phyloP scores from a whole-genome alignment of 2,113 vertebrate genomes.

The Actenoides lindsayi region DNA sequence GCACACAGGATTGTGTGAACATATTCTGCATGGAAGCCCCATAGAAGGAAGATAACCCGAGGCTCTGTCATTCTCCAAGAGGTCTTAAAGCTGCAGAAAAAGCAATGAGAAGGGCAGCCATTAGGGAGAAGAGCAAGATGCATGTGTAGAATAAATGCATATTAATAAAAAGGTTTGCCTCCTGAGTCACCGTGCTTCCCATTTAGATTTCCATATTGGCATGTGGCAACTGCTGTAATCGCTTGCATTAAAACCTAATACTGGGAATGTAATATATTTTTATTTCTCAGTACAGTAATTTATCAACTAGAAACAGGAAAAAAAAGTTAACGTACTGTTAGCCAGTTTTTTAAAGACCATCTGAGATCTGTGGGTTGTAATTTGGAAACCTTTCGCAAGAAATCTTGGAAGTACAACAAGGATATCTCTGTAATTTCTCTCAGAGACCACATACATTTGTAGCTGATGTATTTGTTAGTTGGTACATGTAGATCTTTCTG shows the following conservation, averaged over 20 bases:
- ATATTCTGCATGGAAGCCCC: fast-evolving
- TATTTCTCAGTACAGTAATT: not conserved
- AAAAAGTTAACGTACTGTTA: not conserved
- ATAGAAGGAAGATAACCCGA: not conserved
- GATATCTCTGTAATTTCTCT: not conserved
- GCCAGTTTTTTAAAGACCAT: not conserved
- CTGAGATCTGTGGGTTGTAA: not conserved
- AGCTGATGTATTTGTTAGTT: not conserved
- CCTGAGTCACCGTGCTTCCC: not conserved
- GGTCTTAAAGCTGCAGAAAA: not conserved
- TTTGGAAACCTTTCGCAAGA: not conserved
- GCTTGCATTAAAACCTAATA: slow-evolving; percentile 5
- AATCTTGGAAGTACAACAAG: not conserved
- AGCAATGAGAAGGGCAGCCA: not conserved
- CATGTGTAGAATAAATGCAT: slow-evolving; percentile 26
- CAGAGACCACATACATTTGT: not conserved
- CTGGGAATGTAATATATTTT: not conserved
- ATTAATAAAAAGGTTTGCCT: slow-evolving; percentile 15
- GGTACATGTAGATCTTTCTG: not conserved
- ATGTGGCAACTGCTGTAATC: not conserved
- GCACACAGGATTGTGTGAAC: not conserved
- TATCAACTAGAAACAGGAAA: not conserved
- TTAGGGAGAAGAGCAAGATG: slow-evolving; percentile 7
- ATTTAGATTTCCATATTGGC: not conserved
- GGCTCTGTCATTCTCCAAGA: not conserved